phyloP scores from a whole-genome alignment of 2,113 vertebrate species.

The Oryzias melastigma region DNA sequence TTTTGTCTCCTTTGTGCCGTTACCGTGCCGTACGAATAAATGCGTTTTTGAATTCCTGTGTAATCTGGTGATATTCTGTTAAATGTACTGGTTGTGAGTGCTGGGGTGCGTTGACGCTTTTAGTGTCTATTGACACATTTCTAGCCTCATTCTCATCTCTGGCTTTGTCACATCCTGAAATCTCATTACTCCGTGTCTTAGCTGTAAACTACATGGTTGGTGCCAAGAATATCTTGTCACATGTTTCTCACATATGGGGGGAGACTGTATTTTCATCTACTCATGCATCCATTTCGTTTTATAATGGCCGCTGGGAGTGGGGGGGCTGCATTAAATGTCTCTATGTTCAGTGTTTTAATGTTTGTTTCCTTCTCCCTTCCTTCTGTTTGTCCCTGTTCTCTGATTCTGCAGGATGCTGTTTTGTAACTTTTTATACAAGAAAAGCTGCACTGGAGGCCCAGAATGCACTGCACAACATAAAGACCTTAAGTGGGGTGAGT shows the following conservation, averaged over 20 bases:
- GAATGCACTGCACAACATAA: slow-evolving; percentile 99
- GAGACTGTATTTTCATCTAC: slow-evolving; percentile 25
- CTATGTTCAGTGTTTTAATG: slow-evolving; percentile 38
- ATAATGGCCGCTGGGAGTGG: background rate
- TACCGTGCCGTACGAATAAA: slow-evolving; percentile 31
- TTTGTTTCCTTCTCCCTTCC: slow-evolving; percentile 28
- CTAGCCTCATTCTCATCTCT: slow-evolving; percentile 37
- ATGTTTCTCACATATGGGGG: slow-evolving; percentile 15
- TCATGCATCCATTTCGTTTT: slow-evolving; percentile 30
- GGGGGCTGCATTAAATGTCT: slow-evolving; percentile 32
- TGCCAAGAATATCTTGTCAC: slow-evolving; percentile 52
- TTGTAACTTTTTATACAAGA: slow-evolving; percentile 99
- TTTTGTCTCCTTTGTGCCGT: slow-evolving; percentile 47
- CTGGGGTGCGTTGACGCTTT: slow-evolving; percentile 36
- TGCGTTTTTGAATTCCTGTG: slow-evolving; percentile 32
- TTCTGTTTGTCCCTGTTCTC: slow-evolving; percentile 33
- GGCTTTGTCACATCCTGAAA: slow-evolving; percentile 41
- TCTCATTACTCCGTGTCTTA: slow-evolving; percentile 42
- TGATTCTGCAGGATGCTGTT: slow-evolving; percentile 92
- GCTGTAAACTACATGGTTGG: slow-evolving; percentile 38
- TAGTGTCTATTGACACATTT: slow-evolving; percentile 35
- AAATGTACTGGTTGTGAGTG: slow-evolving; percentile 12
- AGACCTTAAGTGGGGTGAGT: slow-evolving; percentile 99
- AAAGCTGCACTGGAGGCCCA: slow-evolving; percentile 99
- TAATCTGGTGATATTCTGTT: slow-evolving; percentile 23